Base-by-base conservation (phyloP, 2,888 invertebrate genomes). In the Ophonus ardosiacus region DNA sequence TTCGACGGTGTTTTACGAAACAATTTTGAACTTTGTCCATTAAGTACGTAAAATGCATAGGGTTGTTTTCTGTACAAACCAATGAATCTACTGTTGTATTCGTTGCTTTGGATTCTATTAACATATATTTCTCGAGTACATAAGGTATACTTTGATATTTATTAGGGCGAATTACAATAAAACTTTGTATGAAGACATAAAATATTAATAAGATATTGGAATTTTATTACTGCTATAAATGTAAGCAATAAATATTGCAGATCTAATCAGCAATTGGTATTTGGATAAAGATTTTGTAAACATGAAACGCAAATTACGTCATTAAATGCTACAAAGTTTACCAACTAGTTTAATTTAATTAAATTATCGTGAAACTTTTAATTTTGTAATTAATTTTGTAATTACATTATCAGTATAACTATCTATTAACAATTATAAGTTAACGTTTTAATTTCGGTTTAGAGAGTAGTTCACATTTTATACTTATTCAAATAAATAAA, bases 21-120 rank as follows among this genome's bases (percentile, higher is more conserved):
- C 83, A 83, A 76, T 83, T 83, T 83, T 74, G 74, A 83, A 83
- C 83, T 83, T 83, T 76, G 74, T 61, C 56, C 83, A 83, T 83
- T 83, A 83, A 83, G 83, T 76, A 76, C 83, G 38, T 59, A 61
- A 40, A 83, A 83, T 57, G 74, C 59, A 74, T 38, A 13, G 31
- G 17, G 65, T 31, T 71, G 71, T 61, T 56, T 71, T 40, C 40
- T 18, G 31, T 13, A 76, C 17, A 78, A 24, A 5, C 57, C 31
- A 21, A 57, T 78, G 78, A 57, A 78, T 78, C 71, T 71, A 71
- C 40, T 65, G 65, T 59, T 21, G 21, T 5, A 10, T 61, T 61
- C 8, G 15, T 68, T 15, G 13, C 38, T 68, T 68, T 68, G 38
- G 13, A 31, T 68, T 68, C 38, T 68, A 68, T 68, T 68, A 38